Conservation (phyloP, 2,113 vertebrate species). For the Bubo scandiacus region DNA sequence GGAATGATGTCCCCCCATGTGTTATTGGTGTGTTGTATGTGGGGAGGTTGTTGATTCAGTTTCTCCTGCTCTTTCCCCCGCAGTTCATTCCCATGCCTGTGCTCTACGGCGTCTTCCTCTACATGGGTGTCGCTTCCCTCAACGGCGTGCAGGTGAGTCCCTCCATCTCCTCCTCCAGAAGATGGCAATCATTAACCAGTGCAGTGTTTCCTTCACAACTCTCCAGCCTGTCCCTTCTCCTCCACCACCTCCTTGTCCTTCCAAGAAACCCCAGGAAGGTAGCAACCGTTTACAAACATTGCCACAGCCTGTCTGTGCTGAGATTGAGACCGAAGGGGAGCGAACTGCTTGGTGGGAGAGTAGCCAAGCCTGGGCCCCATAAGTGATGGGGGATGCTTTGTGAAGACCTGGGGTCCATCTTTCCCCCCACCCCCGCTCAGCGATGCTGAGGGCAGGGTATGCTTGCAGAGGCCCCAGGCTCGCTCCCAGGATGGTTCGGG, state of each 20-base stretch:
- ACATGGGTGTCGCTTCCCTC: conserved; percentile 84
- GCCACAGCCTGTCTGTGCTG: neutral
- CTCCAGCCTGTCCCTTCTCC: neutral
- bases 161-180: neutral
- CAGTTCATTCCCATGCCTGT: conserved; percentile 87
- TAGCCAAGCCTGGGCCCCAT: neutral
- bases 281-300: neutral
- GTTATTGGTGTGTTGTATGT: accelerated
- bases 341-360: neutral
- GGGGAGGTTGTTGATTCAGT: neutral
- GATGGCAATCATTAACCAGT: neutral
- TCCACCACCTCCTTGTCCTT: neutral
- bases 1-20: accelerated
- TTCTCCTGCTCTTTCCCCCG: neutral
- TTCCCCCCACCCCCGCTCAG: too few relatives aligned
- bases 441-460: neutral
- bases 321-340: neutral
- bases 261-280: neutral
- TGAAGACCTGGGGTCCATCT: neutral
- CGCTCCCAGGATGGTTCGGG: neutral
- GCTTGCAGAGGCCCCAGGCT: neutral
- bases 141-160: conserved; percentile 82
- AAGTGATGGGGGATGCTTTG: accelerated
- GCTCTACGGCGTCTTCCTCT: conserved; percentile 84
- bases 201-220: neutral